phyloP scores from a whole-genome alignment of 1,140 invertebrate species.

The Adoxophyes honmai region DNA sequence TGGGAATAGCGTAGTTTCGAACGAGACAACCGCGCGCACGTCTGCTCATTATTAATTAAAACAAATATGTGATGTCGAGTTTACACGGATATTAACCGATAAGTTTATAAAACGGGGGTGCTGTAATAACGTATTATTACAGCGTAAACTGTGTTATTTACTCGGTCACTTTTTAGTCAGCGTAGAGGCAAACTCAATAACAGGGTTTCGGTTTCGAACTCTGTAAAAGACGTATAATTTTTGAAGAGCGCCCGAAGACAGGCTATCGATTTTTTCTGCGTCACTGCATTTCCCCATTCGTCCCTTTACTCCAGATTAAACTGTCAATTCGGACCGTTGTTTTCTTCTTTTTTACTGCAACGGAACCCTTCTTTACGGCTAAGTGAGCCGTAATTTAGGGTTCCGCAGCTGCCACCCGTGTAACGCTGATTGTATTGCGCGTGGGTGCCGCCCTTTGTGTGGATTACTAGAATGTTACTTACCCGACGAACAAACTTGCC shows the following conservation, averaged over 20 bases:
- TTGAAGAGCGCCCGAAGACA: background rate
- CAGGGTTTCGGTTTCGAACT: background rate
- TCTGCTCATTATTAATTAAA: slow-evolving; percentile 6
- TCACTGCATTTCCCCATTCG: background rate
- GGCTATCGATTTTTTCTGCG: background rate
- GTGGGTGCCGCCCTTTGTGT: slow-evolving; percentile 37
- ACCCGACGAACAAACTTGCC: background rate
- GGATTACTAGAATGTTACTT: slow-evolving; percentile 26
- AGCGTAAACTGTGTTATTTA: background rate
- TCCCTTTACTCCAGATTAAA: slow-evolving; percentile 45
- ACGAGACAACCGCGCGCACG: background rate
- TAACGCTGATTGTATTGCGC: slow-evolving; percentile 69
- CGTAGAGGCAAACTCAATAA: background rate
- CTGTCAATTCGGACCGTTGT: slow-evolving; percentile 54
- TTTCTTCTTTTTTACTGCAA: slow-evolving; percentile 31
- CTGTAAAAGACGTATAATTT: background rate
- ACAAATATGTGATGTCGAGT: background rate
- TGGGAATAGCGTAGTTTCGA: too few relatives aligned
- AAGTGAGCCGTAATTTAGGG: slow-evolving; percentile 59
- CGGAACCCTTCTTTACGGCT: slow-evolving; percentile 48
- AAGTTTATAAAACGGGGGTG: slow-evolving; percentile 9
- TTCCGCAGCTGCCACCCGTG: slow-evolving; percentile 53
- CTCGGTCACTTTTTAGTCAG: background rate
- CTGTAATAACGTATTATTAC: slow-evolving; percentile 1
- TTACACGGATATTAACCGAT: slow-evolving; percentile 8